Evolutionary conservation across 2,888 invertebrate genomes (phyloP).

Genomic region (Leucania comma): DNA sequence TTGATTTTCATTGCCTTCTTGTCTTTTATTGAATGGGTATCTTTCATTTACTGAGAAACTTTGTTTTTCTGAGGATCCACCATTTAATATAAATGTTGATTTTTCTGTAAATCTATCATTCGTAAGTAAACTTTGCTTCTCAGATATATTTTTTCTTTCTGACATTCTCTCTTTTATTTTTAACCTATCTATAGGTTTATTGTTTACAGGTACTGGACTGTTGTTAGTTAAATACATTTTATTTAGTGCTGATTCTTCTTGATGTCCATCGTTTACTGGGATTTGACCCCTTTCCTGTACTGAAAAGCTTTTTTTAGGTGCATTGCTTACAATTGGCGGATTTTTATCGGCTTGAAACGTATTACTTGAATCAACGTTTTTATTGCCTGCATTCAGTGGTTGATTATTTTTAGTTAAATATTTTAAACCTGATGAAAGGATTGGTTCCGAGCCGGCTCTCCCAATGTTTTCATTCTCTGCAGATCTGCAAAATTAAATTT

Average conservation of each 20-base stretch:
- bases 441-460: neutral
- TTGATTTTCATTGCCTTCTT: neutral
- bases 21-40: neutral
- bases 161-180: neutral
- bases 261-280: neutral
- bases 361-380: neutral
- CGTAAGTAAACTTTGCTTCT: neutral
- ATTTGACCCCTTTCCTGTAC: neutral
- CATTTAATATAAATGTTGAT: neutral
- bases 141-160: neutral
- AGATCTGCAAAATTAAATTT: conserved; percentile 1
- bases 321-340: neutral
- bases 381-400: neutral
- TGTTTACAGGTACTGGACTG: neutral
- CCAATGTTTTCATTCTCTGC: conserved; percentile 8
- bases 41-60: neutral
- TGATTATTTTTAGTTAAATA: conserved; percentile 22
- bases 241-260: neutral
- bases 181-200: neutral
- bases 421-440: conserved; percentile 14
- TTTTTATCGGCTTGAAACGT: neutral
- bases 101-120: neutral
- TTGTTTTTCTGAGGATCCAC: no score
- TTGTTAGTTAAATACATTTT: neutral
- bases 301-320: conserved; percentile 3